These are phyloP conservation scores for Enteromius unitaeniatus DNA, from an alignment of 2,797 vertebrate species.

Conservation along the genomic window DNA sequence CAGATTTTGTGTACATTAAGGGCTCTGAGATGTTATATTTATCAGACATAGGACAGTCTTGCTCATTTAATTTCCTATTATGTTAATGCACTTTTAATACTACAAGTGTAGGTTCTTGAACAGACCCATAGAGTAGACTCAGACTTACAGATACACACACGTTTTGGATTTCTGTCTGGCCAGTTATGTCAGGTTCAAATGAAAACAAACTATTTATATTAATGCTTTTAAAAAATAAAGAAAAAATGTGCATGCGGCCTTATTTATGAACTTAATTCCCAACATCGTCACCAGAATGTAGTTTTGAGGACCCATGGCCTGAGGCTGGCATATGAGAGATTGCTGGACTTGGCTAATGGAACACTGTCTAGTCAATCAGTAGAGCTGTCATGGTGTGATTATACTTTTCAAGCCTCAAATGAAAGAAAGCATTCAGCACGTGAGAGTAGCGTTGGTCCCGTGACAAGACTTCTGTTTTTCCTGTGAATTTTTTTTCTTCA, in stretches of 20 bases:
- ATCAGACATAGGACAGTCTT: neutral
- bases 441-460: neutral
- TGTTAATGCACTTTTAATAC: neutral
- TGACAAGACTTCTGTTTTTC: constrained; percentile 13
- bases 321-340: neutral
- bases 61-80: neutral
- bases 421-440: neutral
- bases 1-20: neutral
- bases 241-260: neutral
- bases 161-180: neutral
- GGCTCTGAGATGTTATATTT: neutral
- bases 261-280: neutral
- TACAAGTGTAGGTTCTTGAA: neutral
- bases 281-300: neutral
- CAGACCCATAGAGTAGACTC: neutral
- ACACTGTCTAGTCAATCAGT: neutral
- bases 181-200: neutral
- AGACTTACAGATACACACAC: neutral
- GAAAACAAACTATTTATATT: neutral
- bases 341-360: neutral
- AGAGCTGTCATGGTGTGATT: neutral
- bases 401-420: neutral
- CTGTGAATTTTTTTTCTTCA: constrained; percentile 1
- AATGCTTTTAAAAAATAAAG: neutral
- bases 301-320: neutral